Evolutionary conservation across 1,140 invertebrate genomes (phyloP).

Genomic region (Agrypnia vestita): DNA sequence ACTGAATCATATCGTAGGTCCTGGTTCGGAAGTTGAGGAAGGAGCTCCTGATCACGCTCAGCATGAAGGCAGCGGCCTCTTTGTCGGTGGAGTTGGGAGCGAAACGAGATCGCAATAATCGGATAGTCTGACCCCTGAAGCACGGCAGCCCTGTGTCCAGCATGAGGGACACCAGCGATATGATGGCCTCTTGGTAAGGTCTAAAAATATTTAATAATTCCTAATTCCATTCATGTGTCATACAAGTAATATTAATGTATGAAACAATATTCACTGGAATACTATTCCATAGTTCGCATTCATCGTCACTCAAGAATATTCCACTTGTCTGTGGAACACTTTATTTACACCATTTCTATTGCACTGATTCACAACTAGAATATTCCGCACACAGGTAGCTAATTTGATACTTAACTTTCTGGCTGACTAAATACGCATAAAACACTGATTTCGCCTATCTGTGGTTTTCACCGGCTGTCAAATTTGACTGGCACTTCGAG

Average conservation of each 20-base stretch:
- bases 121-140: constrained; percentile 98
- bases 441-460: too few relatives aligned
- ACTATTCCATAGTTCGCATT: too few relatives aligned
- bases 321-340: too few relatives aligned
- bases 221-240: not conserved
- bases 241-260: not conserved
- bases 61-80: constrained; percentile 96
- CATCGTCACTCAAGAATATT: too few relatives aligned
- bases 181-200: constrained; percentile 96
- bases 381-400: too few relatives aligned
- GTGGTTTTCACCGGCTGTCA: too few relatives aligned
- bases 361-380: too few relatives aligned
- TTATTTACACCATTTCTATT: too few relatives aligned
- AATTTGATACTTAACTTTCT: too few relatives aligned
- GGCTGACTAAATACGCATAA: too few relatives aligned
- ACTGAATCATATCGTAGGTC: constrained; percentile 99
- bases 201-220: constrained; percentile 72
- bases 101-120: constrained; percentile 91
- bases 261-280: not conserved
- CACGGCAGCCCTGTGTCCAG: constrained; percentile 99
- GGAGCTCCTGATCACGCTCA: constrained; percentile 94
- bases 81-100: constrained; percentile 91
- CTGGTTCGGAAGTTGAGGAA: constrained; percentile 96
- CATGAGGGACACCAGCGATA: constrained; percentile 98
- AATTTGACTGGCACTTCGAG: too few relatives aligned